Base-by-base conservation (phyloP, 2,113 vertebrate genomes). In the Melanotaenia duboulayi region DNA sequence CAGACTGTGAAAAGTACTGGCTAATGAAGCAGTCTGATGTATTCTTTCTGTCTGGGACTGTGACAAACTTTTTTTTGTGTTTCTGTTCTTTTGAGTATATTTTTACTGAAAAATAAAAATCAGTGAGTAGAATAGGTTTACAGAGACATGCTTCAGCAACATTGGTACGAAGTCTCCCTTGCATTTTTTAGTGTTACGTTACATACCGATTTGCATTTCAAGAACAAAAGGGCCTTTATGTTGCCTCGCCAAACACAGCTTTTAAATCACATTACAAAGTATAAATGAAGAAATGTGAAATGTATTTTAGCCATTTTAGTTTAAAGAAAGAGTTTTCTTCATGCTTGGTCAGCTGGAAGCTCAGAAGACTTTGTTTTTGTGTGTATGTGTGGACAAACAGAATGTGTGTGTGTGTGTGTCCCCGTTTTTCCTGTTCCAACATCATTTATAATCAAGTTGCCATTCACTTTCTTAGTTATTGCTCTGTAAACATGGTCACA, bases 1-100 rank as follows among this genome's bases (percentile, higher is more conserved):
- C 82, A 86, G 78, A 88, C 82, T 76, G 79, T 87, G 76, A 87
- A 79, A 83, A 71, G 50, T 71, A 65, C 72, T 70, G 22, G 64
- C 64, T 58, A 82, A 73, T 50, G 71, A 58, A 46, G 24, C 16
- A 8, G 71, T 81, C 11, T 19, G 23, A 62, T 74, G 9, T 66
- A 66, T 79, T 50, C 22, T 64, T 63, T 23, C 51, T 65, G 57
- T 68, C 65, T 75, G 55, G 37, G 50, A 10, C 25, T 50, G 42
- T 44, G 42, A 12, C 42, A 44, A 39, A 28, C 54, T n/a, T n/a
- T n/a, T n/a, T n/a, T 71, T 54, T 10, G 16, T 56, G 63, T 25
- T 10, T 20, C 19, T 63, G 14, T 57, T 57, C 0, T 3, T 25
- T 4, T 46, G 25, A 39, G 25, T 50, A 11, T 11, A 39, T 77